Conservation (phyloP, 2,113 vertebrate species). For the Collichthys lucidus region DNA sequence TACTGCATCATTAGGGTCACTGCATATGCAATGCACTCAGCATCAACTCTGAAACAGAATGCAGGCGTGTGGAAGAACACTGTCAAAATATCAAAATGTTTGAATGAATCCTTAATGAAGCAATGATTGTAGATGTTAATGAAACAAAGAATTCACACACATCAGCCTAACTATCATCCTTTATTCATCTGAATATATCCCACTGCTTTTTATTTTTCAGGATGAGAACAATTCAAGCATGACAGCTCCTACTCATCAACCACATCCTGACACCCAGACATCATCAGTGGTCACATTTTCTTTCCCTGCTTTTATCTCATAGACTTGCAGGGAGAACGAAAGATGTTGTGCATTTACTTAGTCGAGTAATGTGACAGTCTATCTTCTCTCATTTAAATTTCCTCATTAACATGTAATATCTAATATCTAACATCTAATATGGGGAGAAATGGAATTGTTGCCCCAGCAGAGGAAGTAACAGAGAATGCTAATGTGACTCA, state of each 20-base stretch:
- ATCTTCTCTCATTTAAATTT: neutral
- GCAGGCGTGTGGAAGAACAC: neutral
- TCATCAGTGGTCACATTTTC: neutral
- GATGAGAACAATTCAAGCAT: neutral
- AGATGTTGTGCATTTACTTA: neutral
- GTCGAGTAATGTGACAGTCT: neutral
- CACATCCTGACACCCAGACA: neutral
- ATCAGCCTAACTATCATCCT: neutral
- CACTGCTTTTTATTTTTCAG: neutral
- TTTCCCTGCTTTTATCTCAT: neutral
- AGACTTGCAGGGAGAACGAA: neutral
- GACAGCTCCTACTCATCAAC: neutral
- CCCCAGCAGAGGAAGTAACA: neutral
- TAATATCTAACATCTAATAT: too few species aligned
- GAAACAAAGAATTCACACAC: conserved; percentile 11
- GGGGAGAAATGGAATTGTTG: neutral
- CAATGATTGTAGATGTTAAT: neutral
- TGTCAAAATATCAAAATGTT: conserved; percentile 5
- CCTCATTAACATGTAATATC: neutral
- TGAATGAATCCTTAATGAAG: neutral
- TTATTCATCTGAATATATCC: neutral
- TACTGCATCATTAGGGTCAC: conserved; percentile 15
- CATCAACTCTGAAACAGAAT: neutral
- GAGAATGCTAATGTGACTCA: neutral
- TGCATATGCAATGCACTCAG: neutral